Evolutionary conservation across 2,888 invertebrate species (phyloP).

Genomic region (Tenthredo mesomela): DNA sequence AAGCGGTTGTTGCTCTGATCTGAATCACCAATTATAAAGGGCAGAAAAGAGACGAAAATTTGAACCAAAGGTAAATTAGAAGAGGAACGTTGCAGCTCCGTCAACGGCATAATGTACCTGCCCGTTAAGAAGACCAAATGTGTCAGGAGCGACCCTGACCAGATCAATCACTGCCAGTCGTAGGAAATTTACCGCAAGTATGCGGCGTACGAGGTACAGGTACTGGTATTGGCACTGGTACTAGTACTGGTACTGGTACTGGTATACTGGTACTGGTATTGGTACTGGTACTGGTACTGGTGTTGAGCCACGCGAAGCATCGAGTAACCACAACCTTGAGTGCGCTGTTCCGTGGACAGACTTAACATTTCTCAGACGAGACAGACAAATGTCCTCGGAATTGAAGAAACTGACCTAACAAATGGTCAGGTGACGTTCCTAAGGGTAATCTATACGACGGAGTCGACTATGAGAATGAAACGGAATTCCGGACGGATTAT

Average conservation of each 20-base stretch:
- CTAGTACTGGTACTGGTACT: neutral
- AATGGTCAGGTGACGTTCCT: constrained; percentile 40
- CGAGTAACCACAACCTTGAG: constrained; percentile 50
- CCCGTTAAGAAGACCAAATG: constrained; percentile 46
- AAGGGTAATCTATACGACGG: constrained; percentile 27
- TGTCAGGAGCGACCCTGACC: constrained; percentile 47
- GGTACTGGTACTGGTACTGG: neutral
- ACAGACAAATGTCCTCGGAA: constrained; percentile 50
- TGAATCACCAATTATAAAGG: neutral
- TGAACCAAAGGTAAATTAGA: constrained; percentile 1
- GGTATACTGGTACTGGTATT: neutral
- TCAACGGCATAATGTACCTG: constrained; percentile 39
- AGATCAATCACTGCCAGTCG: constrained; percentile 50
- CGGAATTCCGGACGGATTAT: constrained; percentile 33
- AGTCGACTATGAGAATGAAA: constrained; percentile 26
- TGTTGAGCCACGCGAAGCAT: constrained; percentile 41
- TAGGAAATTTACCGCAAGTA: constrained; percentile 52
- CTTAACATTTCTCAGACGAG: constrained; percentile 47
- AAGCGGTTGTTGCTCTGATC: neutral
- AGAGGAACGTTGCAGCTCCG: constrained; percentile 33
- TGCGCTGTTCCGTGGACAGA: constrained; percentile 36
- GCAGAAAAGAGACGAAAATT: neutral
- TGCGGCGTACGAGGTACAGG: constrained; percentile 36
- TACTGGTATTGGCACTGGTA: neutral
- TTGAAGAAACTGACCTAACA: constrained; percentile 49